Evolutionary conservation across 1,140 invertebrate genomes (phyloP).

Genomic region (Pseudobourletiella spinata): DNA sequence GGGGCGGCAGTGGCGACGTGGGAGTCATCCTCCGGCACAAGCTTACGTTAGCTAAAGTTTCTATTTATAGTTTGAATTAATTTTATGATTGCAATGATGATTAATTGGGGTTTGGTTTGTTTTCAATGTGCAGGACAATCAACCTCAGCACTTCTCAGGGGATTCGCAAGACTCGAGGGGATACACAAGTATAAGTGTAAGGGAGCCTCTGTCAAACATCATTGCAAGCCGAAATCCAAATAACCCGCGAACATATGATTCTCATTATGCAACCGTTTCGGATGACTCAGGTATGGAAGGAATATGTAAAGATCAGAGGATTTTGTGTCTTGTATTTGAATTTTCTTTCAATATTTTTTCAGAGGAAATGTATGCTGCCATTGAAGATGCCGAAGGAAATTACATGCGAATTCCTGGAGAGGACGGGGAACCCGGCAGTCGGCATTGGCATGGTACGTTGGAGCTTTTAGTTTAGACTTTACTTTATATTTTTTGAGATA

Average conservation of each 20-base stretch:
- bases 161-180: constrained; percentile 36
- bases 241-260: constrained; percentile 23
- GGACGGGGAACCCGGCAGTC: constrained; percentile 9
- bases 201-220: constrained; percentile 34
- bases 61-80: constrained; percentile 2
- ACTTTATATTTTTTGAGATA: too few relatives aligned
- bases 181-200: constrained; percentile 32
- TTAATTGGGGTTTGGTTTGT: not conserved
- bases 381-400: constrained; percentile 34
- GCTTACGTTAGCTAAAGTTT: constrained; percentile 5
- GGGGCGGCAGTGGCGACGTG: constrained; percentile 28
- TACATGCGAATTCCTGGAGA: constrained; percentile 31
- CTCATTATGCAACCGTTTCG: constrained; percentile 34
- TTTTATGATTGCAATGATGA: not conserved
- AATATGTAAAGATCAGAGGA: not conserved
- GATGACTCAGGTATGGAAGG: constrained; percentile 33
- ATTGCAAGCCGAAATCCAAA: constrained; percentile 16
- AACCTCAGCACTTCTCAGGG: constrained; percentile 30
- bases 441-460: constrained; percentile 21
- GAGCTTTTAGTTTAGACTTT: too few relatives aligned
- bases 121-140: constrained; percentile 16
- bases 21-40: constrained; percentile 25
- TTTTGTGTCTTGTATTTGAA: constrained; percentile 3
- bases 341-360: constrained; percentile 4
- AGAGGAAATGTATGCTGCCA: constrained; percentile 36